Conservation (phyloP, 2,797 vertebrate genomes). For the Oceanodroma leucorhoa region DNA sequence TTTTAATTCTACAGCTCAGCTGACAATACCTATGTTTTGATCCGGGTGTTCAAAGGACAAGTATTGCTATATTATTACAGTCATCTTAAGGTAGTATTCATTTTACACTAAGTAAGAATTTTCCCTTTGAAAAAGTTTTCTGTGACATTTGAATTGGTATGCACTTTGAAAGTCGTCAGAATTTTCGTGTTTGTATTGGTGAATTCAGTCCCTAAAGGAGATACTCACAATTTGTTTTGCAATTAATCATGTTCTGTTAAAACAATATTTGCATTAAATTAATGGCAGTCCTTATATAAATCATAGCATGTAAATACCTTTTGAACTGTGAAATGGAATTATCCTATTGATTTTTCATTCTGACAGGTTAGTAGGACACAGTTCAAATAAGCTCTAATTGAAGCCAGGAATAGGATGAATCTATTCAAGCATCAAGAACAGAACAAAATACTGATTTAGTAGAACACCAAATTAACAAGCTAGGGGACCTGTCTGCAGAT, state of each 20-base stretch:
- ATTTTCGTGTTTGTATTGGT: neutral
- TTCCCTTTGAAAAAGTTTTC: neutral
- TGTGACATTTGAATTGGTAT: neutral
- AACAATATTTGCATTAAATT: conserved; percentile 41
- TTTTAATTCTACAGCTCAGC: neutral
- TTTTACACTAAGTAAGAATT: neutral
- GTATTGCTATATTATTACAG: neutral
- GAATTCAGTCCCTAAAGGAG: conserved; percentile 21
- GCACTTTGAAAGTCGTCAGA: neutral
- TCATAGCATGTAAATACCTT: conserved; percentile 27
- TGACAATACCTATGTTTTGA: neutral
- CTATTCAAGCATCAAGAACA: conserved; percentile 18
- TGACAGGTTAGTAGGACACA: conserved; percentile 40
- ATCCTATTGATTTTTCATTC: conserved; percentile 56
- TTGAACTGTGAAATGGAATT: conserved; percentile 42
- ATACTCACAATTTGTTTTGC: neutral
- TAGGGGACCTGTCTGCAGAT: conserved; percentile 1
- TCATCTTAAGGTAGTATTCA: neutral
- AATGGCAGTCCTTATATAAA: conserved; percentile 40
- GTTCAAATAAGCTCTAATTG: conserved; percentile 28
- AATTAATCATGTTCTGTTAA: conserved; percentile 46
- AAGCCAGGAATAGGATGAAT: conserved; percentile 33
- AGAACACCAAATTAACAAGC: conserved; percentile 44
- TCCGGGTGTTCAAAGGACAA: neutral
- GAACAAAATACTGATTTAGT: conserved; percentile 57